Conservation (phyloP, 2,888 invertebrate genomes). For the Seira musarum region DNA sequence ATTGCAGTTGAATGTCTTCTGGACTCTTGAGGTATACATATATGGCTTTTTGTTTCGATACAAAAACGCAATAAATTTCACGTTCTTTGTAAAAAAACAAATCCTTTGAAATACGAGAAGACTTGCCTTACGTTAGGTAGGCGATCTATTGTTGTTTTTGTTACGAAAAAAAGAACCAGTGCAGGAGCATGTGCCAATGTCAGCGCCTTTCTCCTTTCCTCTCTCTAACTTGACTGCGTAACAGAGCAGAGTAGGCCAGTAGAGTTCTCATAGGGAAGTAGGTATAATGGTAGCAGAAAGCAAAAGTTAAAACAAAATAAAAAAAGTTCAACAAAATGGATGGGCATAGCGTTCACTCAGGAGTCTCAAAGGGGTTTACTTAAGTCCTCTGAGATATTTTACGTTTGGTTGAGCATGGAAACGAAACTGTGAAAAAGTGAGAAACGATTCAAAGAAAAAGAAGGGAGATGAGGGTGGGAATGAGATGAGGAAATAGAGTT, state of each 20-base stretch:
- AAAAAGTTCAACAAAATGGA: background rate
- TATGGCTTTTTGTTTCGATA: background rate
- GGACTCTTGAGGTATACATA: no score
- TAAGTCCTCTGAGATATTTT: conserved; percentile 7
- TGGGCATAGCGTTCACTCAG: conserved; percentile 1
- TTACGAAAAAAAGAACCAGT: no score
- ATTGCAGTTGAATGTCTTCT: no score
- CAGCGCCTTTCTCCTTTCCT: no score
- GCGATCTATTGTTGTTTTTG: no score
- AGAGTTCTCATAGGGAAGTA: background rate
- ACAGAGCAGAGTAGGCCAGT: no score
- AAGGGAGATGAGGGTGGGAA: no score
- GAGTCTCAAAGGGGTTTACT: conserved; percentile 1
- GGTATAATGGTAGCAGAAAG: background rate
- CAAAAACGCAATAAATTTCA: conserved; percentile 6
- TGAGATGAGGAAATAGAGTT: no score
- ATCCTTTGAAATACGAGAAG: conserved; percentile 11
- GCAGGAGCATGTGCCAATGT: no score
- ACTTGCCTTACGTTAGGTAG: no score
- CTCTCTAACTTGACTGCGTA: no score
- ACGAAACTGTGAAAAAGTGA: background rate
- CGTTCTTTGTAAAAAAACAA: background rate
- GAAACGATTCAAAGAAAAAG: no score
- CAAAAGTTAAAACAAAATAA: conserved; percentile 11
- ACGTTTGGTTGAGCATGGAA: background rate